phyloP scores from a whole-genome alignment of 2,888 invertebrate species.

The Athetis lepigone region DNA sequence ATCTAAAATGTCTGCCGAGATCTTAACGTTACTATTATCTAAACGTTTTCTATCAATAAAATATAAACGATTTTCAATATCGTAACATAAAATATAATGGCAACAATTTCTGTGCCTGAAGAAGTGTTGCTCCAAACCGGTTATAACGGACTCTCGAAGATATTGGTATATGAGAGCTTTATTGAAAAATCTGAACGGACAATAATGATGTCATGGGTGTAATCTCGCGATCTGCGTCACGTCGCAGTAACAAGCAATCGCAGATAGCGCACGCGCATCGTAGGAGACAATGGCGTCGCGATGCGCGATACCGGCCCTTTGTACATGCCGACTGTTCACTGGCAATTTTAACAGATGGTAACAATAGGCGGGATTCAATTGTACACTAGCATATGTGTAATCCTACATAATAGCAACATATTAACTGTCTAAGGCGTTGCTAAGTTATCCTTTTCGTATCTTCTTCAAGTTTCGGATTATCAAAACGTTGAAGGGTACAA shows the following conservation, averaged over 20 bases:
- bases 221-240: conserved; percentile 83
- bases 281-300: conserved; percentile 75
- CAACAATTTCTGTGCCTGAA: conserved; percentile 11
- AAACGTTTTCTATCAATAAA: conserved; percentile 44
- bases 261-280: conserved; percentile 83
- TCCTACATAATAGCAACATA: conserved; percentile 18
- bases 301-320: conserved; percentile 75
- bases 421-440: neutral
- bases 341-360: conserved; percentile 62
- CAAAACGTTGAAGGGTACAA: neutral
- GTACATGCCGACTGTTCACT: conserved; percentile 70
- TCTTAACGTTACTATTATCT: conserved; percentile 45
- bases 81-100: conserved; percentile 7
- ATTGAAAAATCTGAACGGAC: conserved; percentile 38
- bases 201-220: conserved; percentile 68
- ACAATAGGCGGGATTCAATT: conserved; percentile 56
- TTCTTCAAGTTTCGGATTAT: neutral
- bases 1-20: conserved; percentile 34
- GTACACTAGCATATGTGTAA: conserved; percentile 33
- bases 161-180: conserved; percentile 24
- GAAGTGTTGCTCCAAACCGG: neutral
- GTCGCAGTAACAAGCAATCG: conserved; percentile 71
- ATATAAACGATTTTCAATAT: conserved; percentile 23
- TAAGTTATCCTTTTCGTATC: neutral
- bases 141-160: neutral